Conservation (phyloP, 2,797 vertebrate genomes). For the Eulemur mongoz region DNA sequence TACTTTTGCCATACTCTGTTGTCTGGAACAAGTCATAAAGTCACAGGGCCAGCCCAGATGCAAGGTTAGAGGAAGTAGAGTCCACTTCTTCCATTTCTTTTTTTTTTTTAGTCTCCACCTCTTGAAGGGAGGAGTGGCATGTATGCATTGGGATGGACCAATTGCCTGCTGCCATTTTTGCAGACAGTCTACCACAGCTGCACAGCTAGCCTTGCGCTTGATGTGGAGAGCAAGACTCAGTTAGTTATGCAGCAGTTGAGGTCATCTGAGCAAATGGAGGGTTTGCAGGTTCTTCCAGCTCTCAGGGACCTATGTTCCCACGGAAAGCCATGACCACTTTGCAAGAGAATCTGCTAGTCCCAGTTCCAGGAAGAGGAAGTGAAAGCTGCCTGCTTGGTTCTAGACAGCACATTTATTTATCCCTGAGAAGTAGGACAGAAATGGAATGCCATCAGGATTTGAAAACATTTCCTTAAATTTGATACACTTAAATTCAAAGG, state of each 20-base stretch:
- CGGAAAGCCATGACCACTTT: neutral
- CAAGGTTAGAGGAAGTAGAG: neutral
- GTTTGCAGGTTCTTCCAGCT: neutral
- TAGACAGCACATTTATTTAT: neutral
- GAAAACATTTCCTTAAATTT: constrained; percentile 70
- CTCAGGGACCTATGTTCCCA: neutral
- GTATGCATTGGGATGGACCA: neutral
- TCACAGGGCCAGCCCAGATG: neutral
- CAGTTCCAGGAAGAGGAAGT: neutral
- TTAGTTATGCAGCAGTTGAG: neutral
- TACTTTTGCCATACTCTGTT: neutral
- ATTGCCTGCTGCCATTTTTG: neutral
- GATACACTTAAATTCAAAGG: constrained; percentile 45
- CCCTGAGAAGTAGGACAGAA: constrained; percentile 40
- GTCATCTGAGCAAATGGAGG: neutral
- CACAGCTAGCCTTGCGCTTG: neutral
- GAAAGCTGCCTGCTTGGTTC: neutral
- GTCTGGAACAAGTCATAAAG: neutral
- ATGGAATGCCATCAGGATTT: constrained; percentile 49
- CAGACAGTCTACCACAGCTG: neutral
- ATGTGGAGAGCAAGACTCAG: neutral
- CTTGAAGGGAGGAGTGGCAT: neutral
- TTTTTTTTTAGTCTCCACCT: neutral
- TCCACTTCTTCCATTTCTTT: neutral
- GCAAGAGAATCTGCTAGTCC: neutral